Base-by-base conservation (phyloP, 1,140 invertebrate genomes). In the Ganaspis sp. region DNA sequence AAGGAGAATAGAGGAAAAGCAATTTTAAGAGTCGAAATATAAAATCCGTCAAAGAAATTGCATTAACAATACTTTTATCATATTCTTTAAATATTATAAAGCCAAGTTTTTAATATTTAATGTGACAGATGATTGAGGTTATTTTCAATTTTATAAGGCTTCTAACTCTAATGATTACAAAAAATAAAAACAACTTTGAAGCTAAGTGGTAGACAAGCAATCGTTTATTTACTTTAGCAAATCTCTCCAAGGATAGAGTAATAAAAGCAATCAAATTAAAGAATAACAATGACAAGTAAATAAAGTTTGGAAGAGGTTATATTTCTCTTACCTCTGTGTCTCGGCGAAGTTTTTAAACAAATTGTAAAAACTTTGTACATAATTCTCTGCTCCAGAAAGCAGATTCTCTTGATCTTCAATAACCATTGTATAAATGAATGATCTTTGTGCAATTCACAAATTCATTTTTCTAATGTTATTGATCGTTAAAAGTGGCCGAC, bases 341-440 rank as follows among this genome's bases (percentile, higher is more conserved):
- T 93, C 92, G 74, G 92, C 90, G 81, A 91, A 85, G 76, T 90
- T 90, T 87, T 92, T 92, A 81, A 93, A 94, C 49, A 93, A 87
- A 77, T 93, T 92, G 81, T 94, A 93, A 83, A 94, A 93, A 83
- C 90, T 91, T 87, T 92, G 91, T 74, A 89, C 90, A 73, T 93
- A 92, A 85, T 91, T 90, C 49, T 93, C 91, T 40, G 93, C 91
- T 80, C 93, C 93, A 11, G 92, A 92, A 81, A 93, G 86, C 89
- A 94, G 92, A 83, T 88, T 91, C 69, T 88, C 89, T 64, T 87
- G 81, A 75, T 90, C 87, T 72, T 88, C 85, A 64, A 86, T 88
- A 83, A 90, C 85, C 88, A 91, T 90, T 86, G 49, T 83, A 84
- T 81, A 72, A 79, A 84, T 71, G 79, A 84, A 80, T 84, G 72